Percentiles rank a stretch among this genome's conserved stretches.
phyloP scores from a whole-genome alignment of 2,888 invertebrate genomes.

The Latrodectus hesperus region DNA sequence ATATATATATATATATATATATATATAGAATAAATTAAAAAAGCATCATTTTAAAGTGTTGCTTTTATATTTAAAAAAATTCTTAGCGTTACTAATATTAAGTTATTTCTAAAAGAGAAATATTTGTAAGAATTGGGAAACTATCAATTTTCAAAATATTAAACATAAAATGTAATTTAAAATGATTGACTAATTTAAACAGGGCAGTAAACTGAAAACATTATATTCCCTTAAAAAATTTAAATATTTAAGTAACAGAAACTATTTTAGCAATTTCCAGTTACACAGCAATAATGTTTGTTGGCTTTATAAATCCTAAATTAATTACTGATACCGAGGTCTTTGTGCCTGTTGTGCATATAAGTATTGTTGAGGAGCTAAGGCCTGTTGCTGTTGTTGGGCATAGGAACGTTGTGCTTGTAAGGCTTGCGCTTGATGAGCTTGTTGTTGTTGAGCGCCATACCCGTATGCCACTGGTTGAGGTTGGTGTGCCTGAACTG shows the following conservation, averaged over 20 bases:
- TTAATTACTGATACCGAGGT: slow-evolving; percentile 22
- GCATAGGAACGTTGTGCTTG: slow-evolving; percentile 56
- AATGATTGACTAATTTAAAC: too few species aligned
- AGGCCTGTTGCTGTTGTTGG: slow-evolving; percentile 57
- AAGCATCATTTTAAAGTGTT: too few species aligned
- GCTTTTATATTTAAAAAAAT: too few species aligned
- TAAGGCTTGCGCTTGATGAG: slow-evolving; percentile 30
- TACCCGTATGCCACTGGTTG: slow-evolving; percentile 34
- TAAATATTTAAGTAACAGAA: not conserved
- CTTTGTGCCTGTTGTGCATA: slow-evolving; percentile 45
- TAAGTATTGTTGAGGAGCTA: slow-evolving; percentile 43
- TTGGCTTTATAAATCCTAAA: slow-evolving; percentile 22
- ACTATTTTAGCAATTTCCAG: not conserved
- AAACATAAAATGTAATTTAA: too few species aligned
- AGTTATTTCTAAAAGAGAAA: too few species aligned
- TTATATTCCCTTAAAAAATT: not conserved
- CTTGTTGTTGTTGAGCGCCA: slow-evolving; percentile 38
- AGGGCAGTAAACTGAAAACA: too few species aligned
- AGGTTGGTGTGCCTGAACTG: slow-evolving; percentile 15
- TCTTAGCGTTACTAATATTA: too few species aligned
- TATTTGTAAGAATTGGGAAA: too few species aligned
- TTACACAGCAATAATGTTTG: slow-evolving; percentile 3
- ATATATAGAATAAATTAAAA: too few species aligned
- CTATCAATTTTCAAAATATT: too few species aligned
- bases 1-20: too few species aligned